A percentile compares a stretch with the other conserved stretches of the same genome.
Evolutionary conservation across 2,113 vertebrate genomes (phyloP).

Genomic region (Glaucidium brasilianum): DNA sequence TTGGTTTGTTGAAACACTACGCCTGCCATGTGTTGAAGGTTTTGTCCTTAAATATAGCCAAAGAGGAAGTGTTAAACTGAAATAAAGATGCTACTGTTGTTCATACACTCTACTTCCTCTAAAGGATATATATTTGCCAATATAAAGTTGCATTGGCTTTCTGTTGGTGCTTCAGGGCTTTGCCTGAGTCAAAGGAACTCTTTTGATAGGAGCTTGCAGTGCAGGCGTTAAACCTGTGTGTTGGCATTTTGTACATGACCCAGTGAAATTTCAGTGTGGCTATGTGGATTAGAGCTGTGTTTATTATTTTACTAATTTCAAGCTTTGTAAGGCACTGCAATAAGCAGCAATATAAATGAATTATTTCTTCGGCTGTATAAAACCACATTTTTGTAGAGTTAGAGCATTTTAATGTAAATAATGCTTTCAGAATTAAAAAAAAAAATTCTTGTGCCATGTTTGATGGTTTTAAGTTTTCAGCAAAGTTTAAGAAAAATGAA

Average conservation of each 20-base stretch:
- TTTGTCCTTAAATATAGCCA: conserved; percentile 22
- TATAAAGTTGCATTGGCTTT: background rate
- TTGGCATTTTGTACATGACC: background rate
- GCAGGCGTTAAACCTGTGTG: background rate
- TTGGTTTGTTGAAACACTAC: background rate
- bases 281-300: background rate
- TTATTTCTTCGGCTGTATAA: background rate
- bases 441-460: background rate
- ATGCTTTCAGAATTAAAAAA: background rate
- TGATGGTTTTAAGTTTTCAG: background rate
- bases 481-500: background rate
- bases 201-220: background rate
- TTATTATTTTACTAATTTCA: background rate
- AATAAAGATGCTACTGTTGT: conserved; percentile 26
- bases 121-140: background rate
- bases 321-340: background rate
- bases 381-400: background rate
- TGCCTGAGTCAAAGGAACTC: background rate
- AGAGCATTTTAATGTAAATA: background rate
- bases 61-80: background rate
- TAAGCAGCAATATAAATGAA: background rate
- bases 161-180: background rate
- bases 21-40: background rate
- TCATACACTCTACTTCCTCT: background rate
- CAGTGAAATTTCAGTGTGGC: background rate